Conservation (phyloP, 2,113 vertebrate genomes). For the Pipa parva region DNA sequence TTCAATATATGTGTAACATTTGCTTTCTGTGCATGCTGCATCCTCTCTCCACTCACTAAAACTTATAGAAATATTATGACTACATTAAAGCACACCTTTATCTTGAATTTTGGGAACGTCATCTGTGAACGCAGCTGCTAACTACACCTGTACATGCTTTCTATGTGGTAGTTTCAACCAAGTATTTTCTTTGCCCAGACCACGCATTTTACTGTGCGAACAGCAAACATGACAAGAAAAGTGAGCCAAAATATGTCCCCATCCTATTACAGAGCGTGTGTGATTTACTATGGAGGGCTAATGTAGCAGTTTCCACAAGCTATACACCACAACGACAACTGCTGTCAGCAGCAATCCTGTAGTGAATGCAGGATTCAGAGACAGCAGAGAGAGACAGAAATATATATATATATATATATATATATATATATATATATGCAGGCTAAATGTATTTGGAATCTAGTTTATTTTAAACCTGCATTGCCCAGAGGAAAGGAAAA, state of each 20-base stretch:
- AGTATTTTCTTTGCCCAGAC: conserved; percentile 7
- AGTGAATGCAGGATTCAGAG: neutral
- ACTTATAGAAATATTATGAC: no score
- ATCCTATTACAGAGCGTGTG: conserved; percentile 26
- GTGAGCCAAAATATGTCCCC: conserved; percentile 23
- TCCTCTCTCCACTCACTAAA: no score
- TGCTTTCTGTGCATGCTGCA: no score
- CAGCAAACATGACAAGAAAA: conserved; percentile 27
- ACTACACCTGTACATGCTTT: neutral
- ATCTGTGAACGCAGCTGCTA: no score
- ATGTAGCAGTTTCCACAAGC: neutral
- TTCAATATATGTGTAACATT: no score
- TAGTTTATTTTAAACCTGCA: conserved; percentile 35
- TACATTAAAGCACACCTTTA: no score
- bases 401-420: conserved; percentile 20
- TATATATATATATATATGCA: conserved; percentile 22
- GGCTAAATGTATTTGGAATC: conserved; percentile 38
- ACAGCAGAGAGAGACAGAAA: conserved; percentile 23
- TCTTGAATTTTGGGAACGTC: no score
- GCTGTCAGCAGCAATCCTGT: conserved; percentile 34
- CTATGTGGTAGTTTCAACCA: neutral
- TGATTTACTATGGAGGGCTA: conserved; percentile 12
- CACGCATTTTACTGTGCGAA: conserved; percentile 9
- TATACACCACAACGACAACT: conserved; percentile 4
- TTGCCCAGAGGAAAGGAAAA: conserved; percentile 24